Evolutionary conservation across 2,888 invertebrate genomes (phyloP).

Genomic region (Oscheius sp.): DNA sequence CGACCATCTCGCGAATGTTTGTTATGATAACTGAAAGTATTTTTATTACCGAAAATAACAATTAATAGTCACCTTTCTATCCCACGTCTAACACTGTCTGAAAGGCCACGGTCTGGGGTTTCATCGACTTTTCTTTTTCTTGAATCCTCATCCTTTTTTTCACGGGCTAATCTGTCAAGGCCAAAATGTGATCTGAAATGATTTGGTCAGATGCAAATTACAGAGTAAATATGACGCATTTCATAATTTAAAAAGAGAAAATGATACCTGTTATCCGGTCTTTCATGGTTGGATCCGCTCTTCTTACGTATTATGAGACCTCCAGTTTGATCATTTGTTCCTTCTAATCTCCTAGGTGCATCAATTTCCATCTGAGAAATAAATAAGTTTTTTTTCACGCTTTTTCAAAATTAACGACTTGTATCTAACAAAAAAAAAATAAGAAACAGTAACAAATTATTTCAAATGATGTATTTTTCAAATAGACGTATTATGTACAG

Average conservation of each 20-base stretch:
- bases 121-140: conserved; percentile 54
- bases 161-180: conserved; percentile 75
- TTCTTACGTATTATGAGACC: conserved; percentile 53
- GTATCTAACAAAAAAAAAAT: background rate
- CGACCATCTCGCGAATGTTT: conserved; percentile 35
- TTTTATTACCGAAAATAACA: background rate
- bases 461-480: conserved; percentile 1
- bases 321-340: conserved; percentile 48
- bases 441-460: background rate
- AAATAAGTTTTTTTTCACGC: background rate
- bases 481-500: conserved; percentile 19
- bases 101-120: conserved; percentile 55
- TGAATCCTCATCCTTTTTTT: conserved; percentile 68
- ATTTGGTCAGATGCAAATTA: too few species aligned
- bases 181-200: conserved; percentile 74
- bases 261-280: conserved; percentile 19
- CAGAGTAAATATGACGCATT: too few species aligned
- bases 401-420: background rate
- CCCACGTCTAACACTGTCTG: conserved; percentile 59
- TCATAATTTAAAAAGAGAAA: too few species aligned
- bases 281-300: conserved; percentile 26
- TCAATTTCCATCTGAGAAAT: conserved; percentile 13
- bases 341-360: conserved; percentile 59
- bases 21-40: conserved; percentile 32
- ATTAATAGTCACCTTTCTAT: conserved; percentile 55